Evolutionary conservation across 2,797 vertebrate genomes (phyloP).

Genomic region (Pyrocephalus nanus): DNA sequence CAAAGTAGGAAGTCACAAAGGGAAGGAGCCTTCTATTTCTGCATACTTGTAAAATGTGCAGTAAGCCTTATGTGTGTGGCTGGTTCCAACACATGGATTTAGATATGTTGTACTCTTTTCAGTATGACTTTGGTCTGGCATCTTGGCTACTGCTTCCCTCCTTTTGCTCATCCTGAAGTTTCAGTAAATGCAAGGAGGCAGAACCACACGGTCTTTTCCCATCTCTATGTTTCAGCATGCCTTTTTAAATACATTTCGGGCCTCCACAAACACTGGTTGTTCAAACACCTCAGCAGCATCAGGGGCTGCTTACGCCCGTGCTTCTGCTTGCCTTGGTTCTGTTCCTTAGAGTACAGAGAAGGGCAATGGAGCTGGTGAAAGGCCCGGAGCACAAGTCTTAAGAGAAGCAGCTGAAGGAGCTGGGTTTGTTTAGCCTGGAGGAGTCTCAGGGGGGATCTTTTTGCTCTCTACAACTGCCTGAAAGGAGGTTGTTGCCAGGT

Average conservation of each 20-base stretch:
- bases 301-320: fast-evolving
- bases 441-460: neutral
- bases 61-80: neutral
- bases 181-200: neutral
- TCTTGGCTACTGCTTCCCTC: neutral
- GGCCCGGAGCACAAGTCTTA: neutral
- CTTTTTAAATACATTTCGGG: neutral
- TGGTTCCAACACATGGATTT: neutral
- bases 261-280: neutral
- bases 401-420: neutral
- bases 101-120: neutral
- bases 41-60: neutral
- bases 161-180: neutral
- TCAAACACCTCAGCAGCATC: neutral
- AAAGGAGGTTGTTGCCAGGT: neutral
- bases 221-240: neutral
- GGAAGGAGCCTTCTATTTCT: neutral
- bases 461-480: neutral
- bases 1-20: neutral
- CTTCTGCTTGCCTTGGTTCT: neutral
- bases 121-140: neutral
- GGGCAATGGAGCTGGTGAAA: neutral
- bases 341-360: neutral
- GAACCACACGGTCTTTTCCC: neutral
- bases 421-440: neutral